phyloP scores from a whole-genome alignment of 2,888 invertebrate species.

The Resseliella maxima region DNA sequence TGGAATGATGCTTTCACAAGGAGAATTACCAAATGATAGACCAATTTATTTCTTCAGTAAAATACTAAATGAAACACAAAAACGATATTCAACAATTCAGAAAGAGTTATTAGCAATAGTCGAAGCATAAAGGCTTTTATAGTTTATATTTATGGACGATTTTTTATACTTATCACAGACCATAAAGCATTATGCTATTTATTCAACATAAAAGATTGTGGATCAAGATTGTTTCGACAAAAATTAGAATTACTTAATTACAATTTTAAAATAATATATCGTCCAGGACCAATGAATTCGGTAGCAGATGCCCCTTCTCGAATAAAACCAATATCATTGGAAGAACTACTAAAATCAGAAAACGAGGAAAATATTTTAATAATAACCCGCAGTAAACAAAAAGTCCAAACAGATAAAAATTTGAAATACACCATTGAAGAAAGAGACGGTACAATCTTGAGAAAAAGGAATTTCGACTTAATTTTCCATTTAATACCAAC shows the following conservation, averaged over 20 bases:
- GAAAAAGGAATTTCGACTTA: not conserved
- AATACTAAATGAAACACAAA: slow-evolving; percentile 61
- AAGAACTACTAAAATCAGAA: not conserved
- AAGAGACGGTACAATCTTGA: not conserved
- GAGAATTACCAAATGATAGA: slow-evolving; percentile 59
- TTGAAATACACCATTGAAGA: not conserved
- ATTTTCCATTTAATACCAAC: not conserved
- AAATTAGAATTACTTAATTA: slow-evolving; percentile 61
- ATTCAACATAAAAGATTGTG: slow-evolving; percentile 60
- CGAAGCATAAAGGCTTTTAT: slow-evolving; percentile 61
- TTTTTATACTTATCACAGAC: slow-evolving; percentile 62
- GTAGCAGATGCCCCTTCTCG: slow-evolving; percentile 60
- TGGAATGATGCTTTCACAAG: slow-evolving; percentile 61
- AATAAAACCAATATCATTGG: not conserved
- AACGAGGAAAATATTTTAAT: no score
- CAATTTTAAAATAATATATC: slow-evolving; percentile 61
- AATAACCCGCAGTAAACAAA: not conserved
- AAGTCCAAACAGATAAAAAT: not conserved
- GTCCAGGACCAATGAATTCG: slow-evolving; percentile 59
- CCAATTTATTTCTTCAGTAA: slow-evolving; percentile 61
- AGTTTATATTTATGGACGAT: slow-evolving; percentile 62
- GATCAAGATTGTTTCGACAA: slow-evolving; percentile 61
- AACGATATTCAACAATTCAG: slow-evolving; percentile 61
- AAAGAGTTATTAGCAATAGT: slow-evolving; percentile 62
- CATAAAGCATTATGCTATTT: slow-evolving; percentile 62